Conservation (phyloP, 2,888 invertebrate genomes). For the Drosophila emarginata region DNA sequence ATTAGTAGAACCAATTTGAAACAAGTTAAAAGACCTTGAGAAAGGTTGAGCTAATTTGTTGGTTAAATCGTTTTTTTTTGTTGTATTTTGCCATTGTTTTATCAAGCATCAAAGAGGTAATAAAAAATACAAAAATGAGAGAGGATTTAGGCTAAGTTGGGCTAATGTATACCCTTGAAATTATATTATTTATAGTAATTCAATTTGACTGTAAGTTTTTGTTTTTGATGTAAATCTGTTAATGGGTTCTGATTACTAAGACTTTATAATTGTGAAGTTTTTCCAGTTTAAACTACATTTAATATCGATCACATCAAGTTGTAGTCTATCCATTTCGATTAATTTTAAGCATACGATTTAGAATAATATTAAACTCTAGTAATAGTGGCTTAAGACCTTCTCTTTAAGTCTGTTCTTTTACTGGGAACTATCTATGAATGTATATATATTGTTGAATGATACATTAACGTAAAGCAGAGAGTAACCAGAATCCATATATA, state of each 20-base stretch:
- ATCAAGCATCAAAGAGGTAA: slow-evolving; percentile 21
- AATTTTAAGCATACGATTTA: no score
- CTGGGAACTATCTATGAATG: no score
- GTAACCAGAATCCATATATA: not conserved
- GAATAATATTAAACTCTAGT: no score
- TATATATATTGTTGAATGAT: no score
- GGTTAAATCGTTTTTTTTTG: slow-evolving; percentile 20
- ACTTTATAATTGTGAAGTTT: no score
- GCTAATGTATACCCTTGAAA: not conserved
- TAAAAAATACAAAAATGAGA: slow-evolving; percentile 12
- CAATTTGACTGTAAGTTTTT: not conserved
- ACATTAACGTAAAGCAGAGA: no score
- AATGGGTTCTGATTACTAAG: no score
- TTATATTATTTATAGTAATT: not conserved
- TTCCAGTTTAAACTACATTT: no score
- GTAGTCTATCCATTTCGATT: no score
- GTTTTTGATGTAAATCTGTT: not conserved
- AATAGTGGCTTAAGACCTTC: no score
- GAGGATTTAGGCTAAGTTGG: not conserved
- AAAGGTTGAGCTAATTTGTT: slow-evolving; percentile 55
- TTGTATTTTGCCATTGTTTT: slow-evolving; percentile 34
- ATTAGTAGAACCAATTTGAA: slow-evolving; percentile 46
- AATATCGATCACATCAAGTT: no score
- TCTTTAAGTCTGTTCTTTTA: no score
- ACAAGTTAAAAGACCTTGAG: slow-evolving; percentile 46